Conservation (phyloP, 2,113 vertebrate species). For the Indicator indicator region DNA sequence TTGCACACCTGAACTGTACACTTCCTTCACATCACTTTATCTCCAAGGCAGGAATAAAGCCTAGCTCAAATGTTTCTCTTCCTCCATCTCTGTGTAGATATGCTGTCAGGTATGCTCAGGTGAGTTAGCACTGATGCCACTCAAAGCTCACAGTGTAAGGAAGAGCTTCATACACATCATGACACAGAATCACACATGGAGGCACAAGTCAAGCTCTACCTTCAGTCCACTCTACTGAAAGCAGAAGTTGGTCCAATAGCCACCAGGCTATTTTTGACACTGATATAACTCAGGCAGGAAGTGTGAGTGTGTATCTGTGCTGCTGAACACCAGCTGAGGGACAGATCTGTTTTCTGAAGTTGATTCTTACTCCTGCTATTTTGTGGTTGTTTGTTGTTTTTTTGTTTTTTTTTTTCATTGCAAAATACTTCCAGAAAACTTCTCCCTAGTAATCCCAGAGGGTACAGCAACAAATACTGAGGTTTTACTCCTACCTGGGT, state of each 20-base stretch:
- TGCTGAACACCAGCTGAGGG: constrained; percentile 20
- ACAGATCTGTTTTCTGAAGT: constrained; percentile 1
- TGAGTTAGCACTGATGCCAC: neutral
- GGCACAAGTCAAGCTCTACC: neutral
- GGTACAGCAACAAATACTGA: neutral
- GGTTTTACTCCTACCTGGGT: neutral
- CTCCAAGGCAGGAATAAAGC: neutral
- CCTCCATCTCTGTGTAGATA: neutral
- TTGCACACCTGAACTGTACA: neutral
- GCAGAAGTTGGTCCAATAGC: constrained; percentile 2
- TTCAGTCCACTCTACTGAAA: neutral
- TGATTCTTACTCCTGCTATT: neutral
- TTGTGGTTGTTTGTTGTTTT: neutral
- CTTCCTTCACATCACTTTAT: neutral
- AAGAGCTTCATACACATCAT: neutral
- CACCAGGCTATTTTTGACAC: constrained; percentile 20
- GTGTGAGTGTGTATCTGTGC: neutral
- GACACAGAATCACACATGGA: neutral
- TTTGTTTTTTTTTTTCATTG: neutral
- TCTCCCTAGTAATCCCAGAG: neutral
- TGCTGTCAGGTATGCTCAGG: neutral
- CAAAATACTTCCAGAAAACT: neutral
- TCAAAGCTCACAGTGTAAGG: neutral
- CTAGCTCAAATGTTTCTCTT: neutral
- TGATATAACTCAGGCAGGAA: constrained; percentile 14